These are phyloP conservation scores for Hippocampus barbouri DNA, from an alignment of 2,113 vertebrate species.

Conservation along the genomic window DNA sequence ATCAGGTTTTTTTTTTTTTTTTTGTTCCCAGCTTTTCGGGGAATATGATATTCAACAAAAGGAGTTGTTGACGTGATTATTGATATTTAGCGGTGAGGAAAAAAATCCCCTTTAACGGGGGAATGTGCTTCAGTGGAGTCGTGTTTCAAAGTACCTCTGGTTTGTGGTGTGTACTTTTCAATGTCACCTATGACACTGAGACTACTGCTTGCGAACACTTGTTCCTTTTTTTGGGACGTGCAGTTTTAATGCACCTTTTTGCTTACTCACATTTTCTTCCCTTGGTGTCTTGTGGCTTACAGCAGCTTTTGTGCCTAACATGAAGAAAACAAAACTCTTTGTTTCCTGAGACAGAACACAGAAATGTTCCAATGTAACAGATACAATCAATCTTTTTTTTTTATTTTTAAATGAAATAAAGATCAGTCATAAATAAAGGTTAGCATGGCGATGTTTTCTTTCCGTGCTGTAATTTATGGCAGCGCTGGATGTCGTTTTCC, in stretches of 20 bases:
- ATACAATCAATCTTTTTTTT: conserved; percentile 66
- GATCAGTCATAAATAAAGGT: conserved; percentile 59
- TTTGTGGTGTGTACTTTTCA: conserved; percentile 45
- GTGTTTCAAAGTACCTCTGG: conserved; percentile 18
- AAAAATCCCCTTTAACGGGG: conserved; percentile 36
- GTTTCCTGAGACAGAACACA: conserved; percentile 42
- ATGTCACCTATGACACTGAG: conserved; percentile 30
- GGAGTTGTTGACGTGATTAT: neutral
- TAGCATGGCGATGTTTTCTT: conserved; percentile 13
- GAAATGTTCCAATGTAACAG: conserved; percentile 70
- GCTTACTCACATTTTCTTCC: conserved; percentile 20
- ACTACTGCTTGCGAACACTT: conserved; percentile 28
- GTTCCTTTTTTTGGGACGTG: conserved; percentile 32
- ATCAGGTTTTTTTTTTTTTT: conserved; percentile 11
- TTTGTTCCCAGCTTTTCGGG: neutral
- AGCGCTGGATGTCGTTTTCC: neutral
- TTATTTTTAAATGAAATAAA: conserved; percentile 72
- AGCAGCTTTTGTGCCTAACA: conserved; percentile 69
- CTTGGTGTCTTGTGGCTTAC: conserved; percentile 38
- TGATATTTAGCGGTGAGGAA: neutral
- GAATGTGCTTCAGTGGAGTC: conserved; percentile 21
- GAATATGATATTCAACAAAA: neutral
- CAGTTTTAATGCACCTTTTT: conserved; percentile 39
- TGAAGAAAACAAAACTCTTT: conserved; percentile 55
- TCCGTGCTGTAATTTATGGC: neutral